phyloP scores from a whole-genome alignment of 1,140 invertebrate species.

The Drosophila asahinai region DNA sequence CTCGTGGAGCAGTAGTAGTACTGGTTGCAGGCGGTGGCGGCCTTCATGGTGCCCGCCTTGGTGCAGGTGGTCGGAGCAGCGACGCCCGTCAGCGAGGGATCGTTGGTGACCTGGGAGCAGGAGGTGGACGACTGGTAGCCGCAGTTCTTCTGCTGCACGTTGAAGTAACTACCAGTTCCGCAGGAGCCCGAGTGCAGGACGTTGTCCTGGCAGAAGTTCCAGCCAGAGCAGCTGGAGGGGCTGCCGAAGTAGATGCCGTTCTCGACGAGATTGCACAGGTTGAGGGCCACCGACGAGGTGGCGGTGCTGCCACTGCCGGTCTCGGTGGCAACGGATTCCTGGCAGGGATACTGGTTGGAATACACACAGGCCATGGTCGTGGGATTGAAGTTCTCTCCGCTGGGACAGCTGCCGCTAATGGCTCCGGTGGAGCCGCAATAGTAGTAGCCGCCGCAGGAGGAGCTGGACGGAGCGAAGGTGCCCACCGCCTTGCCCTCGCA shows the following conservation, averaged over 20 bases:
- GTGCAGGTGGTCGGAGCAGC: slow-evolving; percentile 16
- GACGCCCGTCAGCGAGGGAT: slow-evolving; percentile 32
- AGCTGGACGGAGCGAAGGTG: slow-evolving; percentile 19
- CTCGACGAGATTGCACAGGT: slow-evolving; percentile 49
- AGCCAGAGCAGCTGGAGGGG: slow-evolving; percentile 36
- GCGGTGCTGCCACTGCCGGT: not conserved
- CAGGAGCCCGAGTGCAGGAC: slow-evolving; percentile 37
- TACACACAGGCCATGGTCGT: slow-evolving; percentile 40
- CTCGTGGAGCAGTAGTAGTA: slow-evolving; percentile 44
- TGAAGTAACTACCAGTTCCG: slow-evolving; percentile 10
- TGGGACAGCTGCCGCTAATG: slow-evolving; percentile 34
- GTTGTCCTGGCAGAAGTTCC: slow-evolving; percentile 48
- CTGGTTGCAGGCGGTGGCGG: slow-evolving; percentile 45
- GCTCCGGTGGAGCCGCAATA: slow-evolving; percentile 51
- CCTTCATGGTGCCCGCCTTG: slow-evolving; percentile 7
- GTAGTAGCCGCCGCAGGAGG: slow-evolving; percentile 49
- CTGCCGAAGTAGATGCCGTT: slow-evolving; percentile 54
- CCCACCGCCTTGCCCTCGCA: slow-evolving; percentile 41
- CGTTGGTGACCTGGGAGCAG: slow-evolving; percentile 62
- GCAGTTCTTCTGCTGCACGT: slow-evolving; percentile 33
- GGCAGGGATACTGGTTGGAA: slow-evolving; percentile 28
- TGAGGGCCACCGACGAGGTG: slow-evolving; percentile 20
- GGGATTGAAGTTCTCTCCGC: slow-evolving; percentile 56
- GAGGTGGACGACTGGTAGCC: slow-evolving; percentile 28
- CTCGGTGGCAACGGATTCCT: not conserved